A percentile compares a stretch with the other conserved stretches of the same genome.
Evolutionary conservation across 2,797 vertebrate species (phyloP).

Genomic region (Pantherophis vulpinus): DNA sequence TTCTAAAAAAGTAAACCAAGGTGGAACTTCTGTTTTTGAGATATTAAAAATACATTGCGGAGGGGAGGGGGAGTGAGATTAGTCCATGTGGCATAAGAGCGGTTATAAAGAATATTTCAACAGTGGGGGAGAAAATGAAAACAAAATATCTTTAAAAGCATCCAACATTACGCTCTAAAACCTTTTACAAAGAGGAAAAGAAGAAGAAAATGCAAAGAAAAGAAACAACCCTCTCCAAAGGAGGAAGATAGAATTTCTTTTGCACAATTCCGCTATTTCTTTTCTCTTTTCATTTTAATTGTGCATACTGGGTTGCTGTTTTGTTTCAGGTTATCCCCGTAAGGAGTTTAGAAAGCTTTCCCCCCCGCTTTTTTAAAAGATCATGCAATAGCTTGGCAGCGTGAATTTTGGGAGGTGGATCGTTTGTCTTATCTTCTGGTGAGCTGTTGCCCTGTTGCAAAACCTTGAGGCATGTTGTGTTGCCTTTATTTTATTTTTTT

Average conservation of each 20-base stretch:
- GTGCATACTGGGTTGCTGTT: slow-evolving; percentile 7
- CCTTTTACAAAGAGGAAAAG: background rate
- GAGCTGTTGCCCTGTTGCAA: slow-evolving; percentile 67
- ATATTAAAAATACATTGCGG: slow-evolving; percentile 40
- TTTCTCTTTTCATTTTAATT: slow-evolving; percentile 1
- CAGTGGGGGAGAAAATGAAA: background rate
- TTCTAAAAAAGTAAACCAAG: background rate
- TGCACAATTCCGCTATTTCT: background rate
- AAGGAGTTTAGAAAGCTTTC: slow-evolving; percentile 46
- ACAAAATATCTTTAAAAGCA: background rate
- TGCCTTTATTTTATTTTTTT: slow-evolving; percentile 38
- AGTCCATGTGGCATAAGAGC: background rate
- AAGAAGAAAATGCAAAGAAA: background rate
- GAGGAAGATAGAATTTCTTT: background rate
- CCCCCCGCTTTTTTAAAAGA: background rate
- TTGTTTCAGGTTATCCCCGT: slow-evolving; percentile 35
- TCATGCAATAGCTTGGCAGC: slow-evolving; percentile 63
- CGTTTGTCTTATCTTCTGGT: slow-evolving; percentile 67
- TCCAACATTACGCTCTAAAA: slow-evolving; percentile 11
- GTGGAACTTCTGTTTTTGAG: slow-evolving; percentile 48
- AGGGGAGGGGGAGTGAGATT: background rate
- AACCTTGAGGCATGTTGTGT: slow-evolving; percentile 70
- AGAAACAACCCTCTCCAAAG: background rate
- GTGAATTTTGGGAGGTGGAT: slow-evolving; percentile 61
- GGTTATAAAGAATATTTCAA: background rate